These are phyloP conservation scores for Melanerpes aurifrons DNA, from an alignment of 2,113 vertebrate species.

Conservation along the genomic window DNA sequence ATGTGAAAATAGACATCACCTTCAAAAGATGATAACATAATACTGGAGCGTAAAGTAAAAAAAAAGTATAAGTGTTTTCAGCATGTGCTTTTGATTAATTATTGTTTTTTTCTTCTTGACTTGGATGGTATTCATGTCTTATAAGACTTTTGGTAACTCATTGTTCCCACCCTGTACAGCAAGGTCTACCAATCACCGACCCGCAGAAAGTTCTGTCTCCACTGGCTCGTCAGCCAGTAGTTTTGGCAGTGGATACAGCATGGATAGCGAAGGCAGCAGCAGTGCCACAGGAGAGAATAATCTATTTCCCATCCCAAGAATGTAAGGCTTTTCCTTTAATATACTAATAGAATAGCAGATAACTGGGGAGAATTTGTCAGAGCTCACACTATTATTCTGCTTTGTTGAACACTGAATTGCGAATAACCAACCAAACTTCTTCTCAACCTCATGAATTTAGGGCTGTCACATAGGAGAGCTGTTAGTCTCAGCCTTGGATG, in stretches of 20 bases:
- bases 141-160: constrained; percentile 13
- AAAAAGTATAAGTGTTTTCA: background rate
- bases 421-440: background rate
- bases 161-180: constrained; percentile 81
- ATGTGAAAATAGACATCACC: background rate
- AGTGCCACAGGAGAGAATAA: constrained; percentile 88
- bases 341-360: background rate
- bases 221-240: constrained; percentile 91
- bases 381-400: background rate
- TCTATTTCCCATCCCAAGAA: constrained; percentile 92
- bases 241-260: constrained; percentile 89
- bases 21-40: background rate
- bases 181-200: constrained; percentile 84
- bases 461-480: background rate
- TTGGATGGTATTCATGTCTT: background rate
- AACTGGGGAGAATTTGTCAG: background rate
- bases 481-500: background rate
- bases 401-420: background rate
- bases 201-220: constrained; percentile 87
- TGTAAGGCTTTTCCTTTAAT: constrained; percentile 82
- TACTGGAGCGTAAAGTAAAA: background rate
- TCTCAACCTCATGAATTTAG: background rate
- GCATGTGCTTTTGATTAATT: constrained; percentile 1
- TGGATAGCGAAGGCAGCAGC: constrained; percentile 89
- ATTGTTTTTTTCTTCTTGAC: background rate